phyloP scores from a whole-genome alignment of 2,113 vertebrate species.

The Cyphomyrus plagiostoma region DNA sequence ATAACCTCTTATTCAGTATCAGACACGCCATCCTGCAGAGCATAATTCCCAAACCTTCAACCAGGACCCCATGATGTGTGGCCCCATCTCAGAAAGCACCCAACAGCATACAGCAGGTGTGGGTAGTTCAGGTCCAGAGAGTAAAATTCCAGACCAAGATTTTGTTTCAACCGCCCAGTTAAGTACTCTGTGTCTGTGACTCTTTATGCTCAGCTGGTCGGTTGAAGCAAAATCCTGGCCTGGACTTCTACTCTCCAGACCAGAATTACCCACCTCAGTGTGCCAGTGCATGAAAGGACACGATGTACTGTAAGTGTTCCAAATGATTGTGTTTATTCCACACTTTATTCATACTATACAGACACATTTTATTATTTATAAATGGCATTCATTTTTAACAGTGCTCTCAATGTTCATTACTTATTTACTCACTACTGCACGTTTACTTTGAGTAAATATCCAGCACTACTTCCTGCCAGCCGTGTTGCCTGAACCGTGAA shows the following conservation, averaged over 20 bases:
- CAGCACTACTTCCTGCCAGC: not conserved
- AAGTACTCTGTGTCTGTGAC: not conserved
- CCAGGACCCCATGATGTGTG: not conserved
- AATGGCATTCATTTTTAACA: not conserved
- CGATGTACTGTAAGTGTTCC: not conserved
- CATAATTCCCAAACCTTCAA: not conserved
- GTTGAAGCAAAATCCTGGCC: not conserved
- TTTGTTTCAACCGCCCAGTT: not conserved
- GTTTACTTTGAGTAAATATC: not conserved
- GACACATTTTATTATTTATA: slow-evolving; percentile 8
- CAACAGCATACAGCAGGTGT: not conserved
- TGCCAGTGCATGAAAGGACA: not conserved
- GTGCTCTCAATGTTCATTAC: not conserved
- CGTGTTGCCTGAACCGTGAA: not conserved
- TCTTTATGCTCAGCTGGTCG: not conserved
- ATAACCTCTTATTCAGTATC: not conserved
- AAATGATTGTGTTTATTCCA: not conserved
- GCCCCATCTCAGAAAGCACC: not conserved
- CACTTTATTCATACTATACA: not conserved
- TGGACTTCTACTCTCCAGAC: not conserved
- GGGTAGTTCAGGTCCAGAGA: not conserved
- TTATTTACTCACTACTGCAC: not conserved
- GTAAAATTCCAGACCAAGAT: not conserved
- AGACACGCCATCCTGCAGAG: not conserved
- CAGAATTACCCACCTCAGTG: not conserved